Base-by-base conservation (phyloP, 2,888 invertebrate genomes). In the Scaptomyza cyrtandrae region DNA sequence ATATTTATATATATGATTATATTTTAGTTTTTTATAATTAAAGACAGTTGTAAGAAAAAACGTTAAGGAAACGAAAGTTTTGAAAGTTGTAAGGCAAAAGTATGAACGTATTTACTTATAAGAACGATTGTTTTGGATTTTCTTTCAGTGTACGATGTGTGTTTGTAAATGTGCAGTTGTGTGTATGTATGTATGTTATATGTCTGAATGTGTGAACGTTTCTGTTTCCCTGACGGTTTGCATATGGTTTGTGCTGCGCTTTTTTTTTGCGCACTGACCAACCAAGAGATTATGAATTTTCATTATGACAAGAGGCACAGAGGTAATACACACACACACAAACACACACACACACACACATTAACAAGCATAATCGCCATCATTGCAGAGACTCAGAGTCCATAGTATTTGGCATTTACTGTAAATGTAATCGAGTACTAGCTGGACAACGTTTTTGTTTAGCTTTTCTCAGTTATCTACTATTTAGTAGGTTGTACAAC, bases 241-340 rank as follows among this genome's bases (percentile, higher is more conserved):
- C 77, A 65, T 65, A 56, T 67, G 64, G 11, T 14, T 11, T 45
- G 41, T 54, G 64, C 13, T 67, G 62, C 44, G 48, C 52, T 63
- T 65, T 63, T 46, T 31, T 31, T 43, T 70, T 50, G 31, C 19
- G 44, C 61, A 56, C 57, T 61, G 78, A 56, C 59, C 78, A 56
- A 56, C 54, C 46, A 35, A 41, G 14, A 85, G 85, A 79, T 88
- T 88, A 79, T 88, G 86, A 66, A 86, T 88, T 83, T 86, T 72
- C 85, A 85, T 85, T 81, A 77, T 72, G 71, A 55, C 71, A 56
- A 71, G 67, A 43, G 67, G 43, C 33, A 52, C 49, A 61, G 44
- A 53, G 27, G 48, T 11, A 16, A 27, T n/a, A 31, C 13, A 31
- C 33, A 27, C 39, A 24, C 16, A 31, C 16, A 35, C 33, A 16